Evolutionary conservation across 1,140 invertebrate genomes (phyloP), one percentile per base, ranked within the genome.

Genomic region (Orchesella cincta): DNA sequence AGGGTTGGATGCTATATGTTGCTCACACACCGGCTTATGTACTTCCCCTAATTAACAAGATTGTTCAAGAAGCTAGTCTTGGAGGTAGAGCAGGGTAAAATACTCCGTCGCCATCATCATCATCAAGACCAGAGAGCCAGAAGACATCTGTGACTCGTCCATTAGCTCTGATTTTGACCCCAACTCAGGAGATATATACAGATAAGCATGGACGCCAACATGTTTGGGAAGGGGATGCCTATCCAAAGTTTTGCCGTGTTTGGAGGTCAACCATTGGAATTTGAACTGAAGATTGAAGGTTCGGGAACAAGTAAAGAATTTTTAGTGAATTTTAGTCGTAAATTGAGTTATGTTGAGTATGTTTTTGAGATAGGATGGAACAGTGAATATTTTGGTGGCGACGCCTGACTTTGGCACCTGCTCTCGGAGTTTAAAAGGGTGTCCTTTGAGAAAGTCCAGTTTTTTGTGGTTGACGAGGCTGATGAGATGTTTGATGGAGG

Each of bases 1-100:
- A 0, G 91, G 91, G 2, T 85, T 94, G 67, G 97, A 99, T 87
- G 82, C 99, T 12, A 98, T 99, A 95, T 96, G 92, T 0, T 98
- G 96, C 85, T 96, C 97, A 0, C 96, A 99, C 86, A 99, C 97
- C 95, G 1, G 96, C 96, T 0, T 99, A 96, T 83, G 83, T 98
- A 2, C 83, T 99, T 26, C 97, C 97, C 0, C 95, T 98, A n/a
- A 88, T 97, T 16, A 88, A 93, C 79, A 86, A 85, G 0, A 83
- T 96, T 0, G 82, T 96, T 29, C 23, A 46, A 46, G 8, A 8
- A 46, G 39, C 39, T 12, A 46, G 20, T 46, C 39, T 46, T 20
- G 8, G 8, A 20, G 8, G 8, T 46, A 20, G 8, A 20, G 8
- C 39, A 46, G 20, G 8, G 39, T 46, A 8, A 46, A 12, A 8